Conservation (phyloP, 2,888 invertebrate species). For the Micoletzkya japonica region DNA sequence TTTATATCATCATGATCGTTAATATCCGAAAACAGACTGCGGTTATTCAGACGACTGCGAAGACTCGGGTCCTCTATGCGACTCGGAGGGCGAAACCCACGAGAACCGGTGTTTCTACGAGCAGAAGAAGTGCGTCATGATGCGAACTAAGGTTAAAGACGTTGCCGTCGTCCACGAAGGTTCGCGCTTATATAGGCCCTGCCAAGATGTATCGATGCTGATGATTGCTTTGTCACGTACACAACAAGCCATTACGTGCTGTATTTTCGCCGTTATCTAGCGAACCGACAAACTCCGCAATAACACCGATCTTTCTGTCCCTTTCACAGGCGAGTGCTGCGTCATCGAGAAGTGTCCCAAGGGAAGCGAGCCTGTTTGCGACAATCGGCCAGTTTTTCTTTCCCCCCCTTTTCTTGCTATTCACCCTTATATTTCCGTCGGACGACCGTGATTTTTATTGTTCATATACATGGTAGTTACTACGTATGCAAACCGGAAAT, state of each 20-base stretch:
- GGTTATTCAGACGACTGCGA: background rate
- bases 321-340: constrained; percentile 50
- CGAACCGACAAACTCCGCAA: background rate
- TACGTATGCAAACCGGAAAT: too few relatives aligned
- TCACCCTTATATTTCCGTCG: too few relatives aligned
- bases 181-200: too few relatives aligned
- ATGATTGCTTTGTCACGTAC: too few relatives aligned
- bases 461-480: too few relatives aligned
- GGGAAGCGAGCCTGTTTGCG: constrained; percentile 49
- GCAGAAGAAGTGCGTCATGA: constrained; percentile 1
- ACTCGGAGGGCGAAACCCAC: constrained; percentile 13
- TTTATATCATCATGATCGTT: too few relatives aligned
- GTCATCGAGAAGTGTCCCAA: constrained; percentile 44
- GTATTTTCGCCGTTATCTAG: too few relatives aligned
- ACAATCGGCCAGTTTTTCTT: constrained; percentile 32
- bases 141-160: background rate
- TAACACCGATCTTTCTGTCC: background rate
- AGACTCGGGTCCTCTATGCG: constrained; percentile 1
- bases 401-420: too few relatives aligned
- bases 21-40: background rate
- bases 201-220: too few relatives aligned
- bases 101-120: background rate
- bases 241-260: too few relatives aligned
- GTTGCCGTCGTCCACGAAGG: background rate
- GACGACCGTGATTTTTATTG: too few relatives aligned